Base-by-base conservation (phyloP, 2,888 invertebrate species). In the Caradrina clavipalpis region DNA sequence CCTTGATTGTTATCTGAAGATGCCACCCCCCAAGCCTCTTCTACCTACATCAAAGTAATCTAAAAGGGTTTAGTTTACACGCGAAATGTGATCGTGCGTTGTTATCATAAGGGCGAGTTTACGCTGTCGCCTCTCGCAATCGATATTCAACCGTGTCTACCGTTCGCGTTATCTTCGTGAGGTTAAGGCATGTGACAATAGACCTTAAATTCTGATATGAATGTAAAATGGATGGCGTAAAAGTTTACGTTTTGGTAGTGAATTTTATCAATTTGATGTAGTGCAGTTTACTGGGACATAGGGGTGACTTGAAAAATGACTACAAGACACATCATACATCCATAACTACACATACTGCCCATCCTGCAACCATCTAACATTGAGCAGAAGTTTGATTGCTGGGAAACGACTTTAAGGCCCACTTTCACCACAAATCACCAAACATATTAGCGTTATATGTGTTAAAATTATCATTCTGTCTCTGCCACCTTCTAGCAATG, bases 1-100 rank as follows among this genome's bases (percentile, higher is more conserved):
- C 93, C 92, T 90, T 89, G 90, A 95, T 95, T 94, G 94, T 94
- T 93, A 96, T 96, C 95, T 89, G 88, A 94, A 95, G 93, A 92
- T 89, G 90, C 89, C 88, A 86, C 87, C 91, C 95, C 91, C 93
- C 93, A 92, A 92, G 89, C 89, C 89, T 92, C 78, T 91, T 90
- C 87, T 90, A 89, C 91, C 90, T 90, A 90, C 91, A 91, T 92
- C 89, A 87, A 85, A 86, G 80, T 94, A 91, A 92, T 91, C 93
- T 92, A 89, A 94, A 95, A 94, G 94, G 95, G 94, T 94, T 95
- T 91, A 92, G 87, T 83, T 88, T 80, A 75, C 76, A 83, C 72
- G 72, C 75, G 66, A 89, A 90, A 87, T 74, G 72, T 78, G 81
- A 86, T 91, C 84, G 85, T 91, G 88, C 86, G 60, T 81, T 73